These are phyloP conservation scores for Drosophila formosana DNA, from an alignment of 2,888 invertebrate genomes.

Conservation along the genomic window DNA sequence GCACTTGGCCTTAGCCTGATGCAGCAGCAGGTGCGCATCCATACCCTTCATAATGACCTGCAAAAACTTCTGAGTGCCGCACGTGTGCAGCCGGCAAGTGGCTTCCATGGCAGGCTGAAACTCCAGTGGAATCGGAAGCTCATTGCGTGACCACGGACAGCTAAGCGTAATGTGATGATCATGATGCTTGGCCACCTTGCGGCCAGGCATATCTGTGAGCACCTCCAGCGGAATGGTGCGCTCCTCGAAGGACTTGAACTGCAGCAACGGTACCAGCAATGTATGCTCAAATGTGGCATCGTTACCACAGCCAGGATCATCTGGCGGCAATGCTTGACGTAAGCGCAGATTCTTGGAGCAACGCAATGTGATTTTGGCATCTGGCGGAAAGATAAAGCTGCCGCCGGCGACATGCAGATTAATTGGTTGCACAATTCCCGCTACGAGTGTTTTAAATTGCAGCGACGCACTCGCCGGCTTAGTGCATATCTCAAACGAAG, in stretches of 20 bases:
- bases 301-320: conserved; percentile 37
- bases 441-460: conserved; percentile 90
- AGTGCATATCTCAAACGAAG: conserved; percentile 85
- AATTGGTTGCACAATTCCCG: conserved; percentile 92
- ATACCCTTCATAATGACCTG: conserved; percentile 91
- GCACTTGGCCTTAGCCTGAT: conserved; percentile 86
- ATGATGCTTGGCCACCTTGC: conserved; percentile 89
- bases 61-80: conserved; percentile 93
- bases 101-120: conserved; percentile 94
- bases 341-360: conserved; percentile 85
- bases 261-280: conserved; percentile 87
- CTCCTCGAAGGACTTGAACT: conserved; percentile 89
- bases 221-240: conserved; percentile 88
- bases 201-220: conserved; percentile 91
- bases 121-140: conserved; percentile 90
- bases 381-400: conserved; percentile 90
- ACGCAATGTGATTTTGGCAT: conserved; percentile 85
- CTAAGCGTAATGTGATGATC: conserved; percentile 92
- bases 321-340: conserved; percentile 56
- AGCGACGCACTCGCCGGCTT: conserved; percentile 86
- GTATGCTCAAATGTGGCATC: conserved; percentile 75
- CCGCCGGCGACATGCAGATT: conserved; percentile 91
- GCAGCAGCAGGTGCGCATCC: conserved; percentile 86
- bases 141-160: conserved; percentile 92
- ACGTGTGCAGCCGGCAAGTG: conserved; percentile 93